Evolutionary conservation across 2,113 vertebrate genomes (phyloP).

Genomic region (Atlantisia rogersi): DNA sequence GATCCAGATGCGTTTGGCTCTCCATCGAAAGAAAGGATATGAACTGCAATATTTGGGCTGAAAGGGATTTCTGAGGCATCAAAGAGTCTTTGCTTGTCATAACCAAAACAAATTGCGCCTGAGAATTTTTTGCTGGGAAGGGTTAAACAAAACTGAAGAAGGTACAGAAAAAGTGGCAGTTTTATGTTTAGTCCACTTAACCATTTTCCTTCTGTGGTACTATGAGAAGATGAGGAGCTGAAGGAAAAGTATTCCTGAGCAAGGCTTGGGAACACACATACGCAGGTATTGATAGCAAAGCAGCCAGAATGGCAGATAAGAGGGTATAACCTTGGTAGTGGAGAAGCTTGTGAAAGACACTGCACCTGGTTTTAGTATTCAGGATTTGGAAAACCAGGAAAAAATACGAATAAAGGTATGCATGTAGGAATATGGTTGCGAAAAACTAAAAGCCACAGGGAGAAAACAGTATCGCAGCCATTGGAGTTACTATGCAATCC

Average conservation of each 20-base stretch:
- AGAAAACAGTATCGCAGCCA: neutral
- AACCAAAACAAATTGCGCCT: neutral
- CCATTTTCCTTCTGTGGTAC: too few species aligned
- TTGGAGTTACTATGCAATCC: neutral
- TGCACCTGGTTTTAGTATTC: neutral
- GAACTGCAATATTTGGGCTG: rapidly evolving
- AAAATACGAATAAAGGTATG: neutral
- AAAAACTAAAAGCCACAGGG: neutral
- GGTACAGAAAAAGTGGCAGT: neutral
- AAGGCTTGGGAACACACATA: rapidly evolving
- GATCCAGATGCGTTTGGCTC: neutral
- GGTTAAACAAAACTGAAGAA: neutral
- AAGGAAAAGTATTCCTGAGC: neutral
- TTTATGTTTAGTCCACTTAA: neutral
- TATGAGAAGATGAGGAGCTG: neutral
- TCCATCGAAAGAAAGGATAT: rapidly evolving
- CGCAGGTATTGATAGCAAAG: neutral
- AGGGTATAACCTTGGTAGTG: neutral
- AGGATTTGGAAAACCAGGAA: neutral
- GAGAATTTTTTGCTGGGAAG: neutral
- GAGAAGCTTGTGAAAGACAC: neutral
- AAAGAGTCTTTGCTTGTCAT: neutral
- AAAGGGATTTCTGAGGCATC: too few species aligned
- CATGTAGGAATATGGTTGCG: neutral
- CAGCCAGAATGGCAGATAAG: neutral